Evolutionary conservation across 2,888 invertebrate genomes (phyloP), one percentile per base, ranked within the genome.

Genomic region (Iphiclides podalirius): DNA sequence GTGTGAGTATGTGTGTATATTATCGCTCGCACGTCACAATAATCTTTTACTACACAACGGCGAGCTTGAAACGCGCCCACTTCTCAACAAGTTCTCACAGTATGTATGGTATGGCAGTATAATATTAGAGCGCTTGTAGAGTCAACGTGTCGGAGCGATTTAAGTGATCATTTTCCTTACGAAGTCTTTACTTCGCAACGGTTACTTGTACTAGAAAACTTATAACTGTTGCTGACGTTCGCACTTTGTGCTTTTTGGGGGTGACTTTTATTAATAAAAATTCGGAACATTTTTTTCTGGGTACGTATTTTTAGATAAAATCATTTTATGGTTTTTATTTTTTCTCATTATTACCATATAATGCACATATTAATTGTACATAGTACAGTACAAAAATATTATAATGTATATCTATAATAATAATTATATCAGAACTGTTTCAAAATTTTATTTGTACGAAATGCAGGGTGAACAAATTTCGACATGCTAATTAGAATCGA

Each of bases 101-200:
- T 11, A n/a, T n/a, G n/a, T n/a, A n/a, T n/a, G n/a, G n/a, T n/a
- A n/a, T n/a, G 54, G 55, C 75, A 81, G 81, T 79, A 60, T 67
- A 63, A 61, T 70, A 67, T 70, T 73, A 70, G 76, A 74, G 69
- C 72, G 70, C 70, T 60, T 65, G 67, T 73, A 63, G 57, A 48
- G 44, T 58, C 47, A 60, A 72, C 79, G 79, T 70, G 68, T 70
- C 64, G 67, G 61, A 57, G 66, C 63, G 57, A 60, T 63, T 64
- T 58, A 56, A 56, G 53, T 67, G n/a, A n/a, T n/a, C n/a, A n/a
- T n/a, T n/a, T n/a, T n/a, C n/a, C n/a, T n/a, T 63, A 66, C 68
- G 53, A 57, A 55, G 56, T 57, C 34, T 43, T 43, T 44, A 28
- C 23, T 15, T 43, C 7, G n/a, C 39, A 28, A 40, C 39, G 17